A percentile compares a stretch with the other conserved stretches of the same genome.
Evolutionary conservation across 2,888 invertebrate genomes (phyloP).

Genomic region (Margaritifera margaritifera): DNA sequence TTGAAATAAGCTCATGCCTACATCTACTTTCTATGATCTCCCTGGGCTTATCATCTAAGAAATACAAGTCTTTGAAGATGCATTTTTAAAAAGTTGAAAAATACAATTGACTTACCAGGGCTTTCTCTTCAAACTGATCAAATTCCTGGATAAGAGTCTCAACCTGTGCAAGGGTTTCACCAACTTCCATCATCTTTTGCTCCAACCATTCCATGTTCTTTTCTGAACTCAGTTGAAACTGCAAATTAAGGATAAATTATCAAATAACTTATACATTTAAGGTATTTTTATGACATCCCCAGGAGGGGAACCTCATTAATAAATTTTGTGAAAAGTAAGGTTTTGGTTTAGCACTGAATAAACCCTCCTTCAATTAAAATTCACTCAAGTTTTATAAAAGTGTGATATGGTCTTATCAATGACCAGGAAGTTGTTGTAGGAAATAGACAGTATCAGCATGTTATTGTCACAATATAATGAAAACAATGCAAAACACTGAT

Average conservation of each 20-base stretch:
- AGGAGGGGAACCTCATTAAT: no score
- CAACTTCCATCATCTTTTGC: slow-evolving; percentile 85
- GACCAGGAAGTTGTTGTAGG: no score
- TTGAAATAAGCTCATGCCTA: no score
- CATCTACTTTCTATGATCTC: neutral
- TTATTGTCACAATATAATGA: no score
- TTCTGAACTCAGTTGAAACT: slow-evolving; percentile 73
- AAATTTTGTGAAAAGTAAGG: neutral
- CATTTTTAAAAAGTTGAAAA: neutral
- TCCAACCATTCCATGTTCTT: slow-evolving; percentile 72
- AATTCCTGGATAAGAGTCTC: slow-evolving; percentile 86
- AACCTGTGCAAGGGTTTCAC: slow-evolving; percentile 88
- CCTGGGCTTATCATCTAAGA: slow-evolving; percentile 5
- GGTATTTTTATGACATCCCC: no score
- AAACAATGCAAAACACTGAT: no score
- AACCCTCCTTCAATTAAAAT: no score
- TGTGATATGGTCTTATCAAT: no score
- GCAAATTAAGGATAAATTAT: slow-evolving; percentile 23
- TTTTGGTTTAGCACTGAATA: neutral
- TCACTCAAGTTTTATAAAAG: no score
- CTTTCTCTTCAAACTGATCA: slow-evolving; percentile 81
- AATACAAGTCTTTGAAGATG: neutral
- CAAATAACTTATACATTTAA: no score
- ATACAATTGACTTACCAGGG: slow-evolving; percentile 72
- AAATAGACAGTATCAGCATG: no score